Conservation (phyloP, 2,797 vertebrate genomes). For the Clarias pachynema region DNA sequence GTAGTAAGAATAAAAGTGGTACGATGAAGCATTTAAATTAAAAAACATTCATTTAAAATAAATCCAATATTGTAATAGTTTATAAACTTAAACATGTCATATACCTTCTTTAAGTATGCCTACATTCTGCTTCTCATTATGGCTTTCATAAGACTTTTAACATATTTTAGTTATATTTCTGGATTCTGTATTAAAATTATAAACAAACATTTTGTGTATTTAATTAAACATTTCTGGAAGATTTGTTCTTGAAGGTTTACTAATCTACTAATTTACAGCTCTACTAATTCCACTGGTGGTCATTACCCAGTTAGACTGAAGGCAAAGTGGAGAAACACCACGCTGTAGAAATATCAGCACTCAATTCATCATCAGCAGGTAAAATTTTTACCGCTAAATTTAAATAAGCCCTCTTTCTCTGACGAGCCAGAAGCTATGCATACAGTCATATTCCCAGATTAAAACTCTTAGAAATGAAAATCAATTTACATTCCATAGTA, state of each 20-base stretch:
- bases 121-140: neutral
- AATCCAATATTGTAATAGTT: neutral
- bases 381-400: neutral
- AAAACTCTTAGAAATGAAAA: neutral
- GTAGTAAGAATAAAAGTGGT: neutral
- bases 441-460: neutral
- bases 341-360: neutral
- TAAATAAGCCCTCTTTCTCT: neutral
- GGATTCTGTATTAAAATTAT: neutral
- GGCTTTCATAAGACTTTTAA: neutral
- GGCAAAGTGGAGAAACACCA: neutral
- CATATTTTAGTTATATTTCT: neutral
- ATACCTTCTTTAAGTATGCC: neutral
- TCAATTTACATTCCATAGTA: too few species aligned
- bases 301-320: neutral
- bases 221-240: neutral
- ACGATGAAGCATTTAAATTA: neutral
- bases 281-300: neutral
- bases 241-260: neutral
- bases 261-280: neutral
- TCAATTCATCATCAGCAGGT: neutral
- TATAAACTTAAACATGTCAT: neutral
- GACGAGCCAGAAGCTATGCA: neutral
- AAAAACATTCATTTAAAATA: neutral
- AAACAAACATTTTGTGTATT: neutral